These are phyloP conservation scores for Mesorhabditis sp. DNA, from an alignment of 2,888 invertebrate genomes.

Conservation along the genomic window DNA sequence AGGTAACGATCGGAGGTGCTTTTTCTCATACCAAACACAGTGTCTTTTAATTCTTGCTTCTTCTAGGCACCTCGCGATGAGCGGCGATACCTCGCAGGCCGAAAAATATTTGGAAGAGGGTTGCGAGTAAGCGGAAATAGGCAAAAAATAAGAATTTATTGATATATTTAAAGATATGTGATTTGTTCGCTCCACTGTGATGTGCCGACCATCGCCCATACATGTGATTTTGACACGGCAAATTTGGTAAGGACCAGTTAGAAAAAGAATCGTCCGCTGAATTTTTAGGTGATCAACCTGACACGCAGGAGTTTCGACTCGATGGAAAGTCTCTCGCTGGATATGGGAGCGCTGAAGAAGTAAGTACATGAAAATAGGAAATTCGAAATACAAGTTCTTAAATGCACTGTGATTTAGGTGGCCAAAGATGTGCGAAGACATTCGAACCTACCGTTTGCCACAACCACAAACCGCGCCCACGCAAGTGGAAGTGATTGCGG, in stretches of 20 bases:
- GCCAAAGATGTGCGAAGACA: constrained; percentile 52
- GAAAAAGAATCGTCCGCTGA: neutral
- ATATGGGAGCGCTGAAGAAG: constrained; percentile 51
- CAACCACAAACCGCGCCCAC: constrained; percentile 29
- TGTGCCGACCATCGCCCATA: constrained; percentile 50
- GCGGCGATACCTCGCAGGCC: constrained; percentile 49
- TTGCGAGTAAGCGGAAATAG: constrained; percentile 39
- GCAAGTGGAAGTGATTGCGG: constrained; percentile 21
- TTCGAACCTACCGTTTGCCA: constrained; percentile 49
- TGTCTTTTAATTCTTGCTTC: constrained; percentile 4
- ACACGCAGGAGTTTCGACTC: constrained; percentile 41
- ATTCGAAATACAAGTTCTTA: neutral
- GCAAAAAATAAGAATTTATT: neutral
- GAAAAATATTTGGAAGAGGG: constrained; percentile 50
- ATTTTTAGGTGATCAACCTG: constrained; percentile 22
- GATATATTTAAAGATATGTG: constrained; percentile 34
- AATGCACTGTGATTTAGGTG: constrained; percentile 33
- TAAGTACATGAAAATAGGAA: constrained; percentile 9
- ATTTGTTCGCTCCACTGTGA: constrained; percentile 55
- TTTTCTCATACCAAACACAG: neutral
- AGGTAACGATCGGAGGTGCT: neutral
- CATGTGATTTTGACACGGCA: constrained; percentile 49
- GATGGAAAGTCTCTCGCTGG: constrained; percentile 52
- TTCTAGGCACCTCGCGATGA: constrained; percentile 43
- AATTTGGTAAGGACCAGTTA: constrained; percentile 33